Conservation (phyloP, 2,113 vertebrate species). For the Actenoides hombroni region DNA sequence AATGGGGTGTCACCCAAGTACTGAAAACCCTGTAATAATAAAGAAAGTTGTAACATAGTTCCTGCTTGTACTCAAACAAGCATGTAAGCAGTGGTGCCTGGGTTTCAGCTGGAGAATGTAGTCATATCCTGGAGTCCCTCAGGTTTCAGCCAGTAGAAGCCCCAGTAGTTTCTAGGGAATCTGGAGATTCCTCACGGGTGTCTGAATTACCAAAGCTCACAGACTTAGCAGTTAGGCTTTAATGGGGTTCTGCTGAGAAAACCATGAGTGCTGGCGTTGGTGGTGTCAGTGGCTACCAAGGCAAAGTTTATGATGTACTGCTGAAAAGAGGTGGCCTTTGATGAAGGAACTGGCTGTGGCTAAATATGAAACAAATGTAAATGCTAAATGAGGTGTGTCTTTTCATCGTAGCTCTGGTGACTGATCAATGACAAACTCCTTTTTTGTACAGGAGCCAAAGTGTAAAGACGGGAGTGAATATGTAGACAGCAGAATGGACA, state of each 20-base stretch:
- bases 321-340: neutral
- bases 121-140: neutral
- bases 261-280: neutral
- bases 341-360: neutral
- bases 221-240: neutral
- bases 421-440: neutral
- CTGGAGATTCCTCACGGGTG: neutral
- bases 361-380: neutral
- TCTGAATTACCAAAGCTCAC: neutral
- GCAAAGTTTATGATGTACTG: neutral
- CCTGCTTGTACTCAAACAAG: neutral
- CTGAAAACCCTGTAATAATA: neutral
- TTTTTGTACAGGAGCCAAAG: slow-evolving; percentile 81
- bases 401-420: fast-evolving
- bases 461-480: slow-evolving; percentile 86
- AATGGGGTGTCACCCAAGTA: neutral
- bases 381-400: neutral
- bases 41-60: neutral
- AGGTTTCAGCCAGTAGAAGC: neutral
- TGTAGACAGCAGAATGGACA: slow-evolving; percentile 88
- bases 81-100: fast-evolving
- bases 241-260: neutral
- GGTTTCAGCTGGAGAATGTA: neutral
- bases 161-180: neutral
- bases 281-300: neutral